A percentile compares a stretch with the other conserved stretches of the same genome.
These are phyloP conservation scores for Drosophila mimica DNA, from an alignment of 2,888 invertebrate species.

Conservation along the genomic window DNA sequence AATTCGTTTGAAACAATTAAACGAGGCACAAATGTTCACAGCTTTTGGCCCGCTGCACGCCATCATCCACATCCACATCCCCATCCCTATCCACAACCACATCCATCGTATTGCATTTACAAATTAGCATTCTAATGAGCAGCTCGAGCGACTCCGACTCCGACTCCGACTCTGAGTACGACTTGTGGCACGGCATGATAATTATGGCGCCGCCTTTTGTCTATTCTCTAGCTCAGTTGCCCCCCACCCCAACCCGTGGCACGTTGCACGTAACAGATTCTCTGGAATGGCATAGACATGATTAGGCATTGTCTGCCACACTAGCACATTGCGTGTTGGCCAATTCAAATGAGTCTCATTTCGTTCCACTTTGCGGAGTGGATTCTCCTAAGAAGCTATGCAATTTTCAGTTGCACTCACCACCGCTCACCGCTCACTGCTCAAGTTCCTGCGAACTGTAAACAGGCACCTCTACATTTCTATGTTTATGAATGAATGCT, in stretches of 20 bases:
- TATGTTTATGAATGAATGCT: slow-evolving; percentile 55
- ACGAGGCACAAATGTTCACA: slow-evolving; percentile 62
- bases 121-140: slow-evolving; percentile 78
- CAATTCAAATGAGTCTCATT: slow-evolving; percentile 66
- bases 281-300: slow-evolving; percentile 37
- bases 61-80: slow-evolving; percentile 26
- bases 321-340: slow-evolving; percentile 70
- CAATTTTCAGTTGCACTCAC: slow-evolving; percentile 22
- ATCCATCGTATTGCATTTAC: slow-evolving; percentile 65
- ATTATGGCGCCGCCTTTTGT: slow-evolving; percentile 69
- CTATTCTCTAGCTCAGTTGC: slow-evolving; percentile 17
- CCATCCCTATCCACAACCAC: slow-evolving; percentile 6
- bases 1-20: slow-evolving; percentile 58
- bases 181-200: slow-evolving; percentile 56
- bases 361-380: slow-evolving; percentile 21
- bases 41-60: slow-evolving; percentile 35
- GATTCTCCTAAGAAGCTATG: slow-evolving; percentile 5
- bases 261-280: slow-evolving; percentile 30
- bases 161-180: slow-evolving; percentile 4
- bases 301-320: slow-evolving; percentile 20
- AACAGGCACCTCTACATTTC: neutral
- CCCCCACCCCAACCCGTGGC: neutral
- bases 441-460: slow-evolving; percentile 19
- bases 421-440: neutral
- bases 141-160: slow-evolving; percentile 15